Evolutionary conservation across 2,888 invertebrate species (phyloP), one percentile per base, ranked within the genome.

Genomic region (Halictus quadricinctus): DNA sequence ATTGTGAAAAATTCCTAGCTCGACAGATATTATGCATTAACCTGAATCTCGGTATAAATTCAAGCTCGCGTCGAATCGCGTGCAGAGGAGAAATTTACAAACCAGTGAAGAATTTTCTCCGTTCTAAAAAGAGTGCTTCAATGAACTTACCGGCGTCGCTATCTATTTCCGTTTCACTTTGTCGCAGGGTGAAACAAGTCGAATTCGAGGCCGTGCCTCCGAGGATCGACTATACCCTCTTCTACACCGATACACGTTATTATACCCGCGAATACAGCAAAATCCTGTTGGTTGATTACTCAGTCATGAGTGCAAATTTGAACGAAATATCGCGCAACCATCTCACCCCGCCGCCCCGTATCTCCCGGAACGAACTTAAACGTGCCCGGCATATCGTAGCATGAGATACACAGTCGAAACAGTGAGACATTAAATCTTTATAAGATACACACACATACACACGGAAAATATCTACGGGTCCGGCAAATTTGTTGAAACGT

Each of bases 281-380:
- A 80, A 21, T 60, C 72, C 72, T 79, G 72, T 77, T 74, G 73
- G 70, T 74, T 70, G 73, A 81, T 66, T 86, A 70, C 81, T 81
- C 72, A 77, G 54, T 46, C 60, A 48, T 36, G 58, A 77, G 41
- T 43, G 69, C 72, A 80, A 84, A 80, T 84, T 78, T 80, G 21
- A 76, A 72, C 46, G 64, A 15, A 21, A 36, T 72, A 60, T 72
- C 72, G 21, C 21, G 12, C 70, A 43, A 43, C 48, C 41, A 80
- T 64, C 18, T 48, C 50, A 46, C 18, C 12, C 46, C 25, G 43
- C 18, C 74, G 36, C 25, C 10, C 25, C 29, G 29, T 29, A 43
- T 29, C 75, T 76, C 46, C 13, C 29, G 18, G 29, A 54, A 36
- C n/a, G 46, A 58, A 76, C 29, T 54, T 58, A 25, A 70, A 29